phyloP scores from a whole-genome alignment of 2,113 vertebrate species.

The Upupa epops region DNA sequence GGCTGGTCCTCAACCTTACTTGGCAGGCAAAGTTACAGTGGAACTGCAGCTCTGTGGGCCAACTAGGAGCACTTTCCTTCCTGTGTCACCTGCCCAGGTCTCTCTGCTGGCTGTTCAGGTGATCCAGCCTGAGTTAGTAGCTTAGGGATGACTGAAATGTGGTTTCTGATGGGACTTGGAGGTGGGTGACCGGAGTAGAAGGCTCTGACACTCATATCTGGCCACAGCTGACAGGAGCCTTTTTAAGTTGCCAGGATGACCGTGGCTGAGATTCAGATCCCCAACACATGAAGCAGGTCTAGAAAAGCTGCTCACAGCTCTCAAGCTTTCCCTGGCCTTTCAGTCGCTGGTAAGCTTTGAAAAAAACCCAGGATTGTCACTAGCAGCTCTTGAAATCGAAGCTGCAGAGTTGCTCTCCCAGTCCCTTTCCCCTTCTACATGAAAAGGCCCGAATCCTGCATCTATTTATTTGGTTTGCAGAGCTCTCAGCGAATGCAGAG shows the following conservation, averaged over 20 bases:
- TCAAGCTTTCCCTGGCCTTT: neutral
- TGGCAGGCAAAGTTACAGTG: neutral
- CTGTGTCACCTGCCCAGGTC: neutral
- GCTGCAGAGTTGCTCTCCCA: neutral
- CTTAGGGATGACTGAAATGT: neutral
- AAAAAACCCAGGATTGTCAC: neutral
- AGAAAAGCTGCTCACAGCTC: neutral
- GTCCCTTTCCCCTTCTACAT: neutral
- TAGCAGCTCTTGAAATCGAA: neutral
- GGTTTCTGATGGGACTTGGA: neutral
- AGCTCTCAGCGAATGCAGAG: neutral
- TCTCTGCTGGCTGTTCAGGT: neutral
- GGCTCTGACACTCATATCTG: neutral
- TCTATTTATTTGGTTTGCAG: neutral
- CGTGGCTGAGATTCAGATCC: neutral
- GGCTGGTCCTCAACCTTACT: neutral
- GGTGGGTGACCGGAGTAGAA: neutral
- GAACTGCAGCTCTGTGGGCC: neutral
- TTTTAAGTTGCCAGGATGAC: neutral
- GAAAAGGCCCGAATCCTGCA: neutral
- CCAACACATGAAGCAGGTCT: neutral
- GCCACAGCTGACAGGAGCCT: neutral
- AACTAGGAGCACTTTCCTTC: neutral
- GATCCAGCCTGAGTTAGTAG: neutral
- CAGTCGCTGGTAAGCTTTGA: neutral